These are phyloP conservation scores for Macrosteles quadrilineatus DNA, from an alignment of 1,140 invertebrate species.

Conservation along the genomic window DNA sequence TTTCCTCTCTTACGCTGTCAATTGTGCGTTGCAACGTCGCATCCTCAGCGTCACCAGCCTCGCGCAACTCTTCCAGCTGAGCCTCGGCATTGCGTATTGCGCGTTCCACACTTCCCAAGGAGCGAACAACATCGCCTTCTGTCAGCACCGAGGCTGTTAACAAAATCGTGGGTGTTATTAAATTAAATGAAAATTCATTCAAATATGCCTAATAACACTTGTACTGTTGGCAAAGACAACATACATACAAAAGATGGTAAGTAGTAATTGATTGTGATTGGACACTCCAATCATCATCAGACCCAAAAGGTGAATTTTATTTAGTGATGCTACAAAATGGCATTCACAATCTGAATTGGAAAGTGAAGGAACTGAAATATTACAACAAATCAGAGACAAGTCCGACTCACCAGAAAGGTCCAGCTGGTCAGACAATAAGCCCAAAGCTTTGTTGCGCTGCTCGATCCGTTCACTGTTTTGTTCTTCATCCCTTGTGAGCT, in stretches of 20 bases:
- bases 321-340: too few species aligned
- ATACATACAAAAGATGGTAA: too few species aligned
- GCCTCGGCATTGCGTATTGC: slow-evolving; percentile 28
- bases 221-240: too few species aligned
- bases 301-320: too few species aligned
- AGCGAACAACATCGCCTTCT: slow-evolving; percentile 19
- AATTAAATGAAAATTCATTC: too few species aligned
- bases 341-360: too few species aligned
- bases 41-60: slow-evolving; percentile 45
- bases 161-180: too few species aligned
- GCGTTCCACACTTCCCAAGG: slow-evolving; percentile 18
- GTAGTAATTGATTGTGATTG: too few species aligned
- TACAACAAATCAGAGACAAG: too few species aligned
- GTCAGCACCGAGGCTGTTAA: not conserved
- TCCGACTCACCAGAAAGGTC: slow-evolving; percentile 27
- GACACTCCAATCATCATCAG: too few species aligned
- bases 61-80: slow-evolving; percentile 33
- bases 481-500: slow-evolving; percentile 48
- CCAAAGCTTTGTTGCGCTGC: slow-evolving; percentile 43
- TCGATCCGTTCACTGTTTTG: slow-evolving; percentile 45
- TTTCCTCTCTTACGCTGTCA: slow-evolving; percentile 51
- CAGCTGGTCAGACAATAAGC: slow-evolving; percentile 1
- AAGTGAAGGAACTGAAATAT: too few species aligned
- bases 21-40: slow-evolving; percentile 52
- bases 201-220: too few species aligned